Conservation (phyloP, 2,888 invertebrate species). For the Coenonympha arcania region DNA sequence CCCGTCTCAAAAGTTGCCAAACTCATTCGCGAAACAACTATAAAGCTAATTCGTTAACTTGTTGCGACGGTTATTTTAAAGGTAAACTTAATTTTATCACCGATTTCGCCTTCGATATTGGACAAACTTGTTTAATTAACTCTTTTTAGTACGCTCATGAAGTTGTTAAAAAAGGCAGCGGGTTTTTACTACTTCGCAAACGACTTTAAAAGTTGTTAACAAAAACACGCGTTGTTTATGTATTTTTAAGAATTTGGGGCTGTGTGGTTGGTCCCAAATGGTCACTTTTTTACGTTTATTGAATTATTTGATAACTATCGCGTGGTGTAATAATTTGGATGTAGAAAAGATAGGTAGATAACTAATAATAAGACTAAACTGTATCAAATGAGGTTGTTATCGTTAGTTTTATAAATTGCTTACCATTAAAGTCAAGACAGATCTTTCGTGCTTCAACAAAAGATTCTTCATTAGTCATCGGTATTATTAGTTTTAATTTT, state of each 20-base stretch:
- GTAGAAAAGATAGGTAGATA: too few relatives aligned
- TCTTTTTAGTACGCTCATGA: not conserved
- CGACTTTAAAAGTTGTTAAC: conserved; percentile 3
- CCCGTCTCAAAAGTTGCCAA: conserved; percentile 9
- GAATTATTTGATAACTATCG: too few relatives aligned
- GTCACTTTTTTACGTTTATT: too few relatives aligned
- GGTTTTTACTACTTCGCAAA: conserved; percentile 3
- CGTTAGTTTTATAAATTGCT: too few relatives aligned
- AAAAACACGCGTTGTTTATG: not conserved
- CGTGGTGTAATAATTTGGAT: too few relatives aligned
- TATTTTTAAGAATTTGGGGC: not conserved
- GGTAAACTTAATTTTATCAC: conserved; percentile 7
- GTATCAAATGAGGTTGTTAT: too few relatives aligned
- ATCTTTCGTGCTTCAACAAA: too few relatives aligned
- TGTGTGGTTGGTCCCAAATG: not conserved
- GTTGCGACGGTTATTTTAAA: conserved; percentile 5
- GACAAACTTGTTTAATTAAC: not conserved
- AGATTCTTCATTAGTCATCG: too few relatives aligned
- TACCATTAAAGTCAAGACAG: too few relatives aligned
- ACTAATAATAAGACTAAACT: too few relatives aligned
- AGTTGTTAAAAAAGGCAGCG: too few relatives aligned
- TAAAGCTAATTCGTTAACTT: conserved; percentile 5
- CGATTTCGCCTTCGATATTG: conserved; percentile 3
- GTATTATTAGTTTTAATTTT: too few relatives aligned
- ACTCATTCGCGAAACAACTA: not conserved